Percentiles rank a stretch among this genome's conserved stretches.
Conservation (phyloP, 2,888 invertebrate species). For the Lathronympha strigana region DNA sequence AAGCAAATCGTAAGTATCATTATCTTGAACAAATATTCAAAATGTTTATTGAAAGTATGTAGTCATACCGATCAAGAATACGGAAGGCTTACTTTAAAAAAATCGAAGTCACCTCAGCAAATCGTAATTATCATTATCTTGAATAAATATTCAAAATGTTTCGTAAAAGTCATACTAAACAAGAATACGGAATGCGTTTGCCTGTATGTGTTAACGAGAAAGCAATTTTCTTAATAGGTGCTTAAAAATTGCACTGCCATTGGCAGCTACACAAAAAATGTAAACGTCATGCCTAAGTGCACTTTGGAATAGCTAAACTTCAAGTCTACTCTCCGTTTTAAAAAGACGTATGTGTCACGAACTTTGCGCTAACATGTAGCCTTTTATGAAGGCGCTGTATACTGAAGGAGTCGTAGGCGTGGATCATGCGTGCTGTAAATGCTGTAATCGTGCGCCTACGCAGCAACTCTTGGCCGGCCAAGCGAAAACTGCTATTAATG, state of each 20-base stretch:
- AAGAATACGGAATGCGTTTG: too few relatives aligned
- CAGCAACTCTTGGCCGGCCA: conserved; percentile 25
- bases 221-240: too few relatives aligned
- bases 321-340: neutral
- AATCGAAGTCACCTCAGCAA: too few relatives aligned
- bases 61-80: too few relatives aligned
- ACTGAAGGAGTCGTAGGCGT: conserved; percentile 28
- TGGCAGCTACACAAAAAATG: conserved; percentile 3
- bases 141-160: too few relatives aligned
- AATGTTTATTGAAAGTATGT: too few relatives aligned
- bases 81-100: too few relatives aligned
- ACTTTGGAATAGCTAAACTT: conserved; percentile 9
- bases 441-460: conserved; percentile 30
- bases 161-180: too few relatives aligned
- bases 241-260: neutral
- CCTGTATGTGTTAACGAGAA: neutral
- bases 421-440: conserved; percentile 29
- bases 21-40: too few relatives aligned
- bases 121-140: too few relatives aligned
- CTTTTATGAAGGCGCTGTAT: neutral
- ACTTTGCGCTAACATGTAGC: neutral
- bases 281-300: conserved; percentile 10
- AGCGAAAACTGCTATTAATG: neutral
- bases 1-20: too few relatives aligned
- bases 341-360: neutral